Evolutionary conservation across 92 coral and sea anemone species (phyloP).

Genomic region (Epizoanthus stellaris): DNA sequence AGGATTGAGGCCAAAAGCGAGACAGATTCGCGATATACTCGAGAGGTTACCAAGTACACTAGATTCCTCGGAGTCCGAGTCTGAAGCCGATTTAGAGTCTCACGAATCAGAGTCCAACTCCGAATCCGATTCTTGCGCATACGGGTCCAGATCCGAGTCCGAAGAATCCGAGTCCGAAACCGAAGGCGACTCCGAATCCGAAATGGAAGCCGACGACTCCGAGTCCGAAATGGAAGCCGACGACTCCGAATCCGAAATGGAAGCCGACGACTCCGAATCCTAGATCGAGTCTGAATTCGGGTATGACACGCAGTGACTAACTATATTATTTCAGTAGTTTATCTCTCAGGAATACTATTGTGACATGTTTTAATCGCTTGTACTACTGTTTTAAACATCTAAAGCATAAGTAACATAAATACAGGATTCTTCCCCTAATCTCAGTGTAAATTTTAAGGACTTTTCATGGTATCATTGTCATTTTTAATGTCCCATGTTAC

Average conservation of each 20-base stretch:
- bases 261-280: not conserved
- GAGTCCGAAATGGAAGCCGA: not conserved
- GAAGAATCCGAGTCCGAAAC: not conserved
- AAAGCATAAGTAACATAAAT: no score
- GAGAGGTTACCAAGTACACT: no score
- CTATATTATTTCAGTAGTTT: no score
- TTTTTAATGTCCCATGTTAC: no score
- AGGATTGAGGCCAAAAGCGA: slow-evolving; percentile 6
- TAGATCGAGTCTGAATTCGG: not conserved
- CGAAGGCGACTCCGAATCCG: not conserved
- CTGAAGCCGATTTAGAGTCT: not conserved
- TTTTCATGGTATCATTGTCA: no score
- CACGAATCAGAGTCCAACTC: not conserved
- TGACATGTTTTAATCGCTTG: no score
- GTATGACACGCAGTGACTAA: no score
- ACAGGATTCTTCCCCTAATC: no score
- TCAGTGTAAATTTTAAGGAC: no score
- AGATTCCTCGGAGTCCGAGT: not conserved
- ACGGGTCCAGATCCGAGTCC: not conserved
- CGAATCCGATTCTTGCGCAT: not conserved
- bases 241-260: not conserved
- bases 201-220: not conserved
- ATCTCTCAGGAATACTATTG: no score
- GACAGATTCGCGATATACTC: not conserved
- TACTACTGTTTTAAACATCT: no score